These are phyloP conservation scores for Xestoiulus laeticollis DNA, from an alignment of 2,888 invertebrate species.

Conservation along the genomic window DNA sequence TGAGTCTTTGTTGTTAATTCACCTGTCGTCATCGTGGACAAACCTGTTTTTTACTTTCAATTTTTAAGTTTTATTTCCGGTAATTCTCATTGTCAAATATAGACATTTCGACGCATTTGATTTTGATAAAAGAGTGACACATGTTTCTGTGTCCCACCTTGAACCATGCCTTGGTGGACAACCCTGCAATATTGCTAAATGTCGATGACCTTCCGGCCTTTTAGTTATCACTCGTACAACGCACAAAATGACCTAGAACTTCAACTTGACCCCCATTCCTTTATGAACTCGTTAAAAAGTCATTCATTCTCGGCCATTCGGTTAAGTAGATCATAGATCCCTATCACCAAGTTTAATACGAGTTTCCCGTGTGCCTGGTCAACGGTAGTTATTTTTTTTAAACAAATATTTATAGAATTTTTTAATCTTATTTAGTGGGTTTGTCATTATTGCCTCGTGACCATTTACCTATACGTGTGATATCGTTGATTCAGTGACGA, in stretches of 20 bases:
- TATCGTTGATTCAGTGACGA: no score
- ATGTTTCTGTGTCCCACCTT: neutral
- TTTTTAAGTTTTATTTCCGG: neutral
- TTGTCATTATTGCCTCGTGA: no score
- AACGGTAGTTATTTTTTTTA: no score
- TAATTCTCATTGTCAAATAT: neutral
- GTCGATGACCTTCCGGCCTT: slow-evolving; percentile 17
- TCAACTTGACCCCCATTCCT: slow-evolving; percentile 16
- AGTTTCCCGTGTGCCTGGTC: neutral
- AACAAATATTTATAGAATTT: neutral
- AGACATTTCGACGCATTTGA: no score
- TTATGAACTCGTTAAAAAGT: neutral
- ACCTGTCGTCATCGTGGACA: neutral
- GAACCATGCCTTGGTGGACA: neutral
- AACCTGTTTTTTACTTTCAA: neutral
- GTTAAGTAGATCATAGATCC: neutral
- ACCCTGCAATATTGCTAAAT: neutral
- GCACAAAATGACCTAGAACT: slow-evolving; percentile 1
- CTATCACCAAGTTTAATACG: neutral
- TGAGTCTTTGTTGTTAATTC: neutral
- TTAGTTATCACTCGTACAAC: neutral
- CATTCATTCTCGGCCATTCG: neutral
- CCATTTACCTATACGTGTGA: no score
- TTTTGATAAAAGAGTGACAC: neutral
- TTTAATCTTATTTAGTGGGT: neutral